Evolutionary conservation across 2,113 vertebrate species (phyloP).

Genomic region (Thamnophis sirtalis): DNA sequence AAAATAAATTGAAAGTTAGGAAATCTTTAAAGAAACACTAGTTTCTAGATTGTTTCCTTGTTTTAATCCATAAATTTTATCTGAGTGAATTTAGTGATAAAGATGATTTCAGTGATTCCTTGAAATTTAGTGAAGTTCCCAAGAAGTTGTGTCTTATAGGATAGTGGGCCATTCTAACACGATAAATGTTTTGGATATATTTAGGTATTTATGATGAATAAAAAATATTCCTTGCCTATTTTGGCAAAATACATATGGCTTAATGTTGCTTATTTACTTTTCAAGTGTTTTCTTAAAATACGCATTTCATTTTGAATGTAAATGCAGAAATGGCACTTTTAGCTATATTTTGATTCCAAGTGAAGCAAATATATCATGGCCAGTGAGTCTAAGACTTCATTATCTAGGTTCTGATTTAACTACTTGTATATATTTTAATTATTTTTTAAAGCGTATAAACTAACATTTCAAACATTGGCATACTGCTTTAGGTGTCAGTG

Average conservation of each 20-base stretch:
- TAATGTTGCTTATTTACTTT: background rate
- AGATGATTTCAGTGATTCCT: background rate
- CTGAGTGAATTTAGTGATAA: background rate
- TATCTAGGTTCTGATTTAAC: constrained; percentile 12
- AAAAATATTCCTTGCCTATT: background rate
- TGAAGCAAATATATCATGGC: background rate
- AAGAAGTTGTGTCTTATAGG: background rate
- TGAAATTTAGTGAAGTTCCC: background rate
- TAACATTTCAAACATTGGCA: constrained; percentile 42
- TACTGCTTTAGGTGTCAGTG: constrained; percentile 48
- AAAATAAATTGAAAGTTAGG: background rate
- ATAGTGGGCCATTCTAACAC: background rate
- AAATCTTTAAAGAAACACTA: background rate
- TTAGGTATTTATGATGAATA: background rate
- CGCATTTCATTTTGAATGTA: background rate
- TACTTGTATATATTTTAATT: constrained; percentile 47
- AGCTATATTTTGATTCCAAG: background rate
- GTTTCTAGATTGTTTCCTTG: background rate
- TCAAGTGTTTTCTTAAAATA: background rate
- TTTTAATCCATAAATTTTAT: background rate
- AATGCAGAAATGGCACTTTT: background rate
- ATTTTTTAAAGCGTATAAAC: constrained; percentile 53
- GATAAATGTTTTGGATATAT: background rate
- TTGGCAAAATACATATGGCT: background rate
- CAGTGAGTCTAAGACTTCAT: background rate